Base-by-base conservation (phyloP, 2,888 invertebrate genomes). In the Creontiades dilutus region DNA sequence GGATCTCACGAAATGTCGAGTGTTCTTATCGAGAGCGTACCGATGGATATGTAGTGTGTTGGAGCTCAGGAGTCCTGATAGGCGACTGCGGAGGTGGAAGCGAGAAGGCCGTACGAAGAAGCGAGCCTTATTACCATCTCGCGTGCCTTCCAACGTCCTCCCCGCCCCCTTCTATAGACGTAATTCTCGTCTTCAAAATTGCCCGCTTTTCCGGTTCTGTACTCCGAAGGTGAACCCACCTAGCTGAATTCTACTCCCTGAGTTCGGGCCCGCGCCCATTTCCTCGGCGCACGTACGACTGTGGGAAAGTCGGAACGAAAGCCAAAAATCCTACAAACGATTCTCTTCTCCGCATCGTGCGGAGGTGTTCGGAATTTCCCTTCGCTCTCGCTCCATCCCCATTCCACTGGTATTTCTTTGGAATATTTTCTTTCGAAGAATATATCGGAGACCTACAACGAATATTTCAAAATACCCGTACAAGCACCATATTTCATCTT, bases 51-150 rank as follows among this genome's bases (percentile, higher is more conserved):
- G 68, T 23, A n/a, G 57, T 68, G 23, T 68, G 19, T 68, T 68
- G 12, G 27, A 68, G 23, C 9, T 23, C 23, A 23, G 68, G 19
- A 3, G 5, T n/a, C 19, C 13, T 23, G 23, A 23, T 68, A 52
- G 52, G 52, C 23, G 82, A 82, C 82, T 48, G 82, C 11, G 19
- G 19, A 80, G 19, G 48, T 27, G 81, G 46, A 82, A 52, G 52
- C 46, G 81, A 82, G 82, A 52, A 13, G 81, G 81, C n/a, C 13
- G n/a, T 48, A 47, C 48, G 23, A 27, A 78, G 78, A 78, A 78
- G 78, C 37, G 78, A 48, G 80, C 7, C 82, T 82, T 82, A 82
- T 82, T 82, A 82, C 82, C 48, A 82, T 82, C 48, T 82, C 48
- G 82, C 82, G 82, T 82, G 82, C 82, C 23, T 52, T 23, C 52